Evolutionary conservation across 2,113 vertebrate genomes (phyloP).

Genomic region (Dasyprocta punctata): DNA sequence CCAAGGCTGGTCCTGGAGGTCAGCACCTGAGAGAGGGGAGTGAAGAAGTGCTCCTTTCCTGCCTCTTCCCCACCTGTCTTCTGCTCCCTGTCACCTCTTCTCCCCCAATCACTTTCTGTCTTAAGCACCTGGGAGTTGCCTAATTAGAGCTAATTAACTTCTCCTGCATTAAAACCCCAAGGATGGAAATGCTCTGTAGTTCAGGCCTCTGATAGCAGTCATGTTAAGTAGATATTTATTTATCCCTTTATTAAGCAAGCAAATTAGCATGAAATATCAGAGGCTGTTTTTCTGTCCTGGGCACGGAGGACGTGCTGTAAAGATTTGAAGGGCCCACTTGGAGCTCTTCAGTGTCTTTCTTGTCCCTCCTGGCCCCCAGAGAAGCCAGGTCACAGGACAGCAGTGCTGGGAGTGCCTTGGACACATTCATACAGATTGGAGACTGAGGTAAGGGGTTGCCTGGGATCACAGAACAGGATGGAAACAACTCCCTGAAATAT

Average conservation of each 20-base stretch:
- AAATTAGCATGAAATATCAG: constrained; percentile 86
- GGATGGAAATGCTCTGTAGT: constrained; percentile 81
- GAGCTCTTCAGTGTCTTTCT: not conserved
- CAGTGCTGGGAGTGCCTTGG: not conserved
- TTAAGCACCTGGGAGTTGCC: constrained; percentile 80
- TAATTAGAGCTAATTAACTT: constrained; percentile 88
- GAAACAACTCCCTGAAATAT: not conserved
- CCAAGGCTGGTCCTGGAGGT: not conserved
- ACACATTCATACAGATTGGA: not conserved
- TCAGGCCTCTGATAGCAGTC: constrained; percentile 83
- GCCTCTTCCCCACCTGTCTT: not conserved
- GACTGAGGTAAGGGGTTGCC: not conserved
- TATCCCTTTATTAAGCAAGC: constrained; percentile 87
- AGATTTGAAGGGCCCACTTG: not conserved
- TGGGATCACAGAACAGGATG: not conserved
- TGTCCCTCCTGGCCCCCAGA: not conserved
- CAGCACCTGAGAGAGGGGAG: not conserved
- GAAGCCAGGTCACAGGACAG: not conserved
- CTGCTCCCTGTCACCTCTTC: not conserved
- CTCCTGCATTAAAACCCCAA: constrained; percentile 81
- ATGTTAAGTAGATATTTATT: constrained; percentile 89
- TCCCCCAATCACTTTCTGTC: constrained; percentile 26
- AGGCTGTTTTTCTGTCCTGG: constrained; percentile 82
- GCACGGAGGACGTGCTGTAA: constrained; percentile 56
- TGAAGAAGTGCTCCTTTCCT: not conserved